Conservation (phyloP, 2,888 invertebrate genomes). For the Drosophila borborema region DNA sequence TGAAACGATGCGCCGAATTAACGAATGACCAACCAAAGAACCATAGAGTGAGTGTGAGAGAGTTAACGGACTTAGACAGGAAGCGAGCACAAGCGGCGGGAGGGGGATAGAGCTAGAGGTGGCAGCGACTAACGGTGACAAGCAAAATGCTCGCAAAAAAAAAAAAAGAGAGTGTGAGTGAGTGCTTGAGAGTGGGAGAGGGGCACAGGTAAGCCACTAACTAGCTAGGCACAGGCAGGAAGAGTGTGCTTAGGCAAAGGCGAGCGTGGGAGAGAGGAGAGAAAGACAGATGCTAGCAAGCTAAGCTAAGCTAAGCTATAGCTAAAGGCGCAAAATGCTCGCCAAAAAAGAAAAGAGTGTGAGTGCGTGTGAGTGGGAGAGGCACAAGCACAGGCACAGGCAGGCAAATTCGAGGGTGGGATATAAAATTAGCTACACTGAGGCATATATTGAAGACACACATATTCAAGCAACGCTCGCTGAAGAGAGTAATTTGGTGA, state of each 20-base stretch:
- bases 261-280: not conserved
- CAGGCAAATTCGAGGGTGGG: not conserved
- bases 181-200: not conserved
- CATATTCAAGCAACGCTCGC: not conserved
- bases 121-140: not conserved
- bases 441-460: not conserved
- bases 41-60: not conserved
- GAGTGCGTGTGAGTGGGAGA: not conserved
- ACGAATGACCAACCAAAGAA: constrained; percentile 39
- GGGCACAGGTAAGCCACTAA: not conserved
- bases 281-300: not conserved
- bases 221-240: not conserved
- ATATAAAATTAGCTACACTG: not conserved
- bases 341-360: not conserved
- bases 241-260: not conserved
- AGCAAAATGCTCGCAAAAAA: not conserved
- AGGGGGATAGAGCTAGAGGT: not conserved
- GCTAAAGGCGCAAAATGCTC: not conserved
- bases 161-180: not conserved
- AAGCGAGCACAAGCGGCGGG: not conserved
- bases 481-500: not conserved
- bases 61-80: not conserved
- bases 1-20: constrained; percentile 62
- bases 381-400: not conserved
- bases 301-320: not conserved